These are phyloP conservation scores for Lethrus apterus DNA, from an alignment of 1,140 invertebrate species.

Conservation along the genomic window DNA sequence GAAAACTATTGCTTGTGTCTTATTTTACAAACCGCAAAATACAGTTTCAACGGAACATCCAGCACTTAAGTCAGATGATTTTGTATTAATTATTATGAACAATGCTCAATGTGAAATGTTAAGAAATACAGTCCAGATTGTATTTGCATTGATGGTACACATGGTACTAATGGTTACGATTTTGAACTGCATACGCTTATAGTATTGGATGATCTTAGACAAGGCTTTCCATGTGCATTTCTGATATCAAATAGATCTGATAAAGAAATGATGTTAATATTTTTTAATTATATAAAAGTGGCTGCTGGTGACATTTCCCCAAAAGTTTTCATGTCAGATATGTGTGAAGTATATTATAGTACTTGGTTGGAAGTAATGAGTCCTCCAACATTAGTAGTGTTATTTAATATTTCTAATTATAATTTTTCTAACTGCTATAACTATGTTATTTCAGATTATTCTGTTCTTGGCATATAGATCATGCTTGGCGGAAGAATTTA, in stretches of 20 bases:
- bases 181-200: conserved; percentile 17
- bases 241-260: conserved; percentile 17
- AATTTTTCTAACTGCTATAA: too few relatives aligned
- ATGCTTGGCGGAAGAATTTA: too few relatives aligned
- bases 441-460: too few relatives aligned
- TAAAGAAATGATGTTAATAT: neutral
- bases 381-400: too few relatives aligned
- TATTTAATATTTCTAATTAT: too few relatives aligned
- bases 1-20: too few relatives aligned
- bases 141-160: conserved; percentile 21
- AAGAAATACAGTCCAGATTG: conserved; percentile 15
- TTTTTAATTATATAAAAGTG: conserved; percentile 12
- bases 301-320: neutral
- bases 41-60: conserved; percentile 10
- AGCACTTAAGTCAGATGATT: conserved; percentile 17
- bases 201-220: conserved; percentile 16
- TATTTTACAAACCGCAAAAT: conserved; percentile 18
- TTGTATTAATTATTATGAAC: conserved; percentile 20
- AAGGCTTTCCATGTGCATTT: conserved; percentile 20
- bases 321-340: conserved; percentile 22
- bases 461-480: too few relatives aligned
- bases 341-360: conserved; percentile 7
- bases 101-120: neutral
- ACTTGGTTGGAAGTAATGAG: conserved; percentile 18
- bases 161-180: conserved; percentile 13